Percentiles rank a stretch among this genome's conserved stretches.
phyloP scores from a whole-genome alignment of 2,888 invertebrate species.

The Lasioglossum calceatum region DNA sequence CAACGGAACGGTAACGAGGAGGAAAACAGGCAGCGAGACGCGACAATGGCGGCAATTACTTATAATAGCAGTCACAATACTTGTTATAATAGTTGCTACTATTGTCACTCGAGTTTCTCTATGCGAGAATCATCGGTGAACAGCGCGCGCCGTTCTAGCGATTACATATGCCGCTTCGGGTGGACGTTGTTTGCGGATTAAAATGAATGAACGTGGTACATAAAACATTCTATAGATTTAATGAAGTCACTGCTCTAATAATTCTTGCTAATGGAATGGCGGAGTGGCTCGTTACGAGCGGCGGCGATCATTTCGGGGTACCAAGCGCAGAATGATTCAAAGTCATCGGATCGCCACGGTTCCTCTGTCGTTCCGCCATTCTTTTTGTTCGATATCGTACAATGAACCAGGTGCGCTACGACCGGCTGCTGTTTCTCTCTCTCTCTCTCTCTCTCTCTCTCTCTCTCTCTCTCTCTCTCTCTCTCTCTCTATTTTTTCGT shows the following conservation, averaged over 20 bases:
- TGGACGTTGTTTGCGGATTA: neutral
- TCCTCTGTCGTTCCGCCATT: neutral
- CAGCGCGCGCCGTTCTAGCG: neutral
- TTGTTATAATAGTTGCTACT: neutral
- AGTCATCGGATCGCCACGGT: neutral
- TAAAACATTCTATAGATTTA: neutral
- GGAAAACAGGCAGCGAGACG: neutral
- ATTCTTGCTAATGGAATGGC: neutral
- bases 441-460: neutral
- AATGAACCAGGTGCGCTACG: constrained; percentile 16
- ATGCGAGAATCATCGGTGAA: neutral
- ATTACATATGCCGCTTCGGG: neutral
- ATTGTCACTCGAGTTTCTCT: neutral
- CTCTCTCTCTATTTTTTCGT: constrained; percentile 10
- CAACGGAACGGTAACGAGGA: neutral
- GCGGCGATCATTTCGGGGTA: neutral
- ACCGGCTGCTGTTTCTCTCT: neutral
- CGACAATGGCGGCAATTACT: neutral
- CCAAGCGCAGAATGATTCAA: neutral
- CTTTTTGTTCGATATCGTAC: constrained; percentile 10
- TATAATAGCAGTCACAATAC: neutral
- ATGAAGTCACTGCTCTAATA: neutral
- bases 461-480: neutral
- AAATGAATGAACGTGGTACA: neutral
- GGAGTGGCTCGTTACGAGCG: neutral